Evolutionary conservation across 2,797 vertebrate species (phyloP).

Genomic region (Coracias cyanogaster): DNA sequence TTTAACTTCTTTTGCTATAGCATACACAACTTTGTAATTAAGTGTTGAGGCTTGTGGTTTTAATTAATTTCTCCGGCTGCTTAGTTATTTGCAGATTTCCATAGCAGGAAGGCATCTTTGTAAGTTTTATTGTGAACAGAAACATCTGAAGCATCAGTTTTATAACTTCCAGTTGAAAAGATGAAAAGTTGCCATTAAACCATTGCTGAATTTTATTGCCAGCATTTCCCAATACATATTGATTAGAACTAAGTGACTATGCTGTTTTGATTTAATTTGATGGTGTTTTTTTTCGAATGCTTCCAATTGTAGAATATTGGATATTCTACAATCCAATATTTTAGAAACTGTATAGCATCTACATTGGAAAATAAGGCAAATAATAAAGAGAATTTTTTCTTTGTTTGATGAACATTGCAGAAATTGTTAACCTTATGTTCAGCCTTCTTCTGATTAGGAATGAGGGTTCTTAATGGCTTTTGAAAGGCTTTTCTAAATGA

Average conservation of each 20-base stretch:
- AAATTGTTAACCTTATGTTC: neutral
- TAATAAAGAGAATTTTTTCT: accelerated
- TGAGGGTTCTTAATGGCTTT: neutral
- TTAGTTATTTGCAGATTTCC: neutral
- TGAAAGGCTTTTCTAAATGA: neutral
- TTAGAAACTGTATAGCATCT: neutral
- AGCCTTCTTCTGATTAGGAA: neutral
- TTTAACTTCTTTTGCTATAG: neutral
- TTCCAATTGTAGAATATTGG: neutral
- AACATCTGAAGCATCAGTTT: neutral
- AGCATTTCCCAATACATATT: neutral
- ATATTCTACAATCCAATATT: neutral
- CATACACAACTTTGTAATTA: neutral
- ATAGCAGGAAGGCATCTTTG: neutral
- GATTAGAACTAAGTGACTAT: neutral
- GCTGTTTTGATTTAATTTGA: neutral
- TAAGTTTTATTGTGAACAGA: neutral
- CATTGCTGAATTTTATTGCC: neutral
- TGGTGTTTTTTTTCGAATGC: neutral
- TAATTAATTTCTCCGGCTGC: neutral
- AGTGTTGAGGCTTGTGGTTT: neutral
- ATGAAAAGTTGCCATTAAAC: neutral
- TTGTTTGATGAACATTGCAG: neutral
- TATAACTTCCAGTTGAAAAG: neutral
- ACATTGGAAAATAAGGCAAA: neutral